Base-by-base conservation (phyloP, 2,888 invertebrate genomes). In the Zonitis immaculata region DNA sequence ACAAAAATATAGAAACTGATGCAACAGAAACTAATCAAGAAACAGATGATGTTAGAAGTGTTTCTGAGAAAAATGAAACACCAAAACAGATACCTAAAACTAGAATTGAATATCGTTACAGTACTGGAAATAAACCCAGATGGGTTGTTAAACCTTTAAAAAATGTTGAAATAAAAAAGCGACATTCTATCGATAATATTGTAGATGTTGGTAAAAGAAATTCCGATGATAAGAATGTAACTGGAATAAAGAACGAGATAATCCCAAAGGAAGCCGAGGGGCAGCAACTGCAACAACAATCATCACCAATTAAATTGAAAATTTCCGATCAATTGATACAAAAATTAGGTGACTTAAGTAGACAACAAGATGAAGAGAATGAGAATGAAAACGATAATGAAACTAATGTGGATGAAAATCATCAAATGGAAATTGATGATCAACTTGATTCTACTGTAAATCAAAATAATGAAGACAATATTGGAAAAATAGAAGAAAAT, bases 241-340 rank as follows among this genome's bases (percentile, higher is more conserved):
- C 11, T 20, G 39, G 20, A 7, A 49, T 18, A 11, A 52, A 52
- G 39, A 32, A 6, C 8, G 48, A 53, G 3, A 20, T 20, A 6
- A 20, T 3, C 1, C 22, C 43, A 28, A 28, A 9, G 7, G 9
- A 12, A 30, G 12, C 16, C 8, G 35, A 9, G 2, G n/a, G 12
- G 2, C 11, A 27, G 3, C 27, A 27, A 11, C 27, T 3, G 27
- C 12, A 25, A 47, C 5, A 12, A 47, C 50, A 30, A 58, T 54
- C 71, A 1, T 67, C 72, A 6, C 63, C 61, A 27, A 70, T 57
- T 49, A 72, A 72, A 63, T 54, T 68, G 1, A 73, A 68, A 59
- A 74, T 75, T 18, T 62, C 70, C 9, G 74, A 75, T 50, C 66
- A 65, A 49, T 60, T 75, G 6, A 75, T 75, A 47, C 71, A 72